A percentile compares a stretch with the other conserved stretches of the same genome.
phyloP scores from a whole-genome alignment of 2,888 invertebrate species.

The Eupithecia exiguata region DNA sequence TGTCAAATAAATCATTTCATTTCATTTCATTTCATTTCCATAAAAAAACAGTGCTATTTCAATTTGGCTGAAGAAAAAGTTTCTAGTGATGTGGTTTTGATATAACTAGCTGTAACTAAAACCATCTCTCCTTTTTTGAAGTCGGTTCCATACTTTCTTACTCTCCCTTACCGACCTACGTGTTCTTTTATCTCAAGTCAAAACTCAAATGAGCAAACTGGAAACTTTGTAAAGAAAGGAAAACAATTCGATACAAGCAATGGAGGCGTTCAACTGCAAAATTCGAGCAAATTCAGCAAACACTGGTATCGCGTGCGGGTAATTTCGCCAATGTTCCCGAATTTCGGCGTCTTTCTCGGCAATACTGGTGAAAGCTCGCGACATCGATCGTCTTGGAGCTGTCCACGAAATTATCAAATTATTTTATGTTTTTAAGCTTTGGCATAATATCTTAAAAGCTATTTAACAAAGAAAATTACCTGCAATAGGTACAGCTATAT shows the following conservation, averaged over 20 bases:
- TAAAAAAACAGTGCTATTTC: too few relatives aligned
- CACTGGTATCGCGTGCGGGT: conserved; percentile 30
- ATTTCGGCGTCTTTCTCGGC: conserved; percentile 19
- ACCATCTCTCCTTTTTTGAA: neutral
- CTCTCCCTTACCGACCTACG: neutral
- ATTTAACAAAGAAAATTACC: too few relatives aligned
- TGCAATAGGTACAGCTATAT: too few relatives aligned
- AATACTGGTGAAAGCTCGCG: neutral
- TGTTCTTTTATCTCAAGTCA: neutral
- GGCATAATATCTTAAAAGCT: neutral
- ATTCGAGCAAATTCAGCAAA: conserved; percentile 33
- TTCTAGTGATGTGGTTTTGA: too few relatives aligned
- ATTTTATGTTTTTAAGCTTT: neutral
- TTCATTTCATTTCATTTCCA: too few relatives aligned
- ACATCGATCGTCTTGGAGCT: neutral
- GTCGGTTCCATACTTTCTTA: neutral
- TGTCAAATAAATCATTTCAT: too few relatives aligned
- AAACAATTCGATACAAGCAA: conserved; percentile 19
- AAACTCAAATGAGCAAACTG: conserved; percentile 14
- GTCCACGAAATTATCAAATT: neutral
- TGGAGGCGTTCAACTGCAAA: conserved; percentile 29
- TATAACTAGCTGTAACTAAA: too few relatives aligned
- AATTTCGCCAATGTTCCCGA: conserved; percentile 29
- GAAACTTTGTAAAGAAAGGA: conserved; percentile 15
- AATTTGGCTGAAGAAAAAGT: too few relatives aligned